Evolutionary conservation across 1,140 invertebrate species (phyloP).

Genomic region (Polyergus mexicanus): DNA sequence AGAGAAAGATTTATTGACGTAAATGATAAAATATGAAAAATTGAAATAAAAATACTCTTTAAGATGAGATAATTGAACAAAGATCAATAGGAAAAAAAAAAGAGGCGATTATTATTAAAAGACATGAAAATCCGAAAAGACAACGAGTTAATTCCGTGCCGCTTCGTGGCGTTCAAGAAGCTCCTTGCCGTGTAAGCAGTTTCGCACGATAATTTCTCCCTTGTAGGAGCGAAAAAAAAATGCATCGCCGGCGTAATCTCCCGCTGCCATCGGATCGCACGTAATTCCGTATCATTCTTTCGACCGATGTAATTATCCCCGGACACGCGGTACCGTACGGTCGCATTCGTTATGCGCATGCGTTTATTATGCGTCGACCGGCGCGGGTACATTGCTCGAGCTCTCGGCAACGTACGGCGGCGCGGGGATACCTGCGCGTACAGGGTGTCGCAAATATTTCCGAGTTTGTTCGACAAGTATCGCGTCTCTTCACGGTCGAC

Average conservation of each 20-base stretch:
- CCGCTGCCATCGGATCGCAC: slow-evolving; percentile 68
- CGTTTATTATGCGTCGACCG: slow-evolving; percentile 55
- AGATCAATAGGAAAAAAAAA: background rate
- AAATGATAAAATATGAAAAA: background rate
- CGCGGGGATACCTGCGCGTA: slow-evolving; percentile 66
- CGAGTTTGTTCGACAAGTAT: slow-evolving; percentile 82
- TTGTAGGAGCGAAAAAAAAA: slow-evolving; percentile 53
- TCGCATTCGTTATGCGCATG: slow-evolving; percentile 75
- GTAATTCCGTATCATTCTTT: slow-evolving; percentile 77
- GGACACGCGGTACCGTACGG: slow-evolving; percentile 74
- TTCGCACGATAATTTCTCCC: slow-evolving; percentile 68
- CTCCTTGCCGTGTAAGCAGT: slow-evolving; percentile 57
- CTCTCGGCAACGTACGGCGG: slow-evolving; percentile 61
- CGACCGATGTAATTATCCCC: slow-evolving; percentile 76
- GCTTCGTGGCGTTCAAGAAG: slow-evolving; percentile 41
- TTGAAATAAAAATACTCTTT: background rate
- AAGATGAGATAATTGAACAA: background rate
- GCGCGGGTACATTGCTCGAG: slow-evolving; percentile 51
- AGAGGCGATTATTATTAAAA: background rate
- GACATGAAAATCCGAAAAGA: slow-evolving; percentile 32
- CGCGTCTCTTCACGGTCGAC: slow-evolving; percentile 73
- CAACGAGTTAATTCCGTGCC: slow-evolving; percentile 39
- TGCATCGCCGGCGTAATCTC: slow-evolving; percentile 70
- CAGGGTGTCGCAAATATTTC: slow-evolving; percentile 81
- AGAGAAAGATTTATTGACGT: background rate